phyloP scores from a whole-genome alignment of 2,888 invertebrate species.

The Orchesella flavescens region DNA sequence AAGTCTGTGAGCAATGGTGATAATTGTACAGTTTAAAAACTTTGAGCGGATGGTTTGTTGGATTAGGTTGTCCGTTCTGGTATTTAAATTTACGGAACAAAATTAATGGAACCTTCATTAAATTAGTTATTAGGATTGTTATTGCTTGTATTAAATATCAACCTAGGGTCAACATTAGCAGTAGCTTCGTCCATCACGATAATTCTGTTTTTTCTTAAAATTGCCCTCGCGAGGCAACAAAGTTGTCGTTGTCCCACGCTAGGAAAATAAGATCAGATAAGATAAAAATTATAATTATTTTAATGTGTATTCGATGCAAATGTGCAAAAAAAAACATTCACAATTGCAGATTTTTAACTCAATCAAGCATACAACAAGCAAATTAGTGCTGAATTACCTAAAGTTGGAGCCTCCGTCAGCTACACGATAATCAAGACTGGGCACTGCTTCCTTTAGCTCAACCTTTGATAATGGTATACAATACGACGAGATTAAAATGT shows the following conservation, averaged over 20 bases:
- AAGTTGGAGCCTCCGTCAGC: constrained; percentile 69
- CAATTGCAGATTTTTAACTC: too few species aligned
- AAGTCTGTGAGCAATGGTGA: constrained; percentile 52
- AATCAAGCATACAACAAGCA: too few species aligned
- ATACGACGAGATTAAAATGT: too few species aligned
- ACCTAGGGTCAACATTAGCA: constrained; percentile 92
- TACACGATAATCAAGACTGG: constrained; percentile 62
- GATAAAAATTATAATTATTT: too few species aligned
- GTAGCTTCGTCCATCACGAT: constrained; percentile 94
- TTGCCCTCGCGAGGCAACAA: constrained; percentile 76
- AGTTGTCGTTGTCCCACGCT: constrained; percentile 68
- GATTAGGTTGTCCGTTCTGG: constrained; percentile 46
- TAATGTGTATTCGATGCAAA: too few species aligned
- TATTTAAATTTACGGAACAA: neutral
- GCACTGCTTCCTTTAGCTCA: constrained; percentile 60
- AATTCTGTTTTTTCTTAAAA: constrained; percentile 87
- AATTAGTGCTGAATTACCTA: neutral
- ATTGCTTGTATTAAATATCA: constrained; percentile 74
- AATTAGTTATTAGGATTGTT: neutral
- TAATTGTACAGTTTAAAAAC: constrained; percentile 51
- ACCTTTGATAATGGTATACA: neutral
- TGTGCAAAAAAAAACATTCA: too few species aligned
- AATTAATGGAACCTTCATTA: neutral
- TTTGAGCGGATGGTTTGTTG: constrained; percentile 47
- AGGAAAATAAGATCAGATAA: too few species aligned